Conservation (phyloP, 2,797 vertebrate genomes). For the Neomorphus geoffroyi region DNA sequence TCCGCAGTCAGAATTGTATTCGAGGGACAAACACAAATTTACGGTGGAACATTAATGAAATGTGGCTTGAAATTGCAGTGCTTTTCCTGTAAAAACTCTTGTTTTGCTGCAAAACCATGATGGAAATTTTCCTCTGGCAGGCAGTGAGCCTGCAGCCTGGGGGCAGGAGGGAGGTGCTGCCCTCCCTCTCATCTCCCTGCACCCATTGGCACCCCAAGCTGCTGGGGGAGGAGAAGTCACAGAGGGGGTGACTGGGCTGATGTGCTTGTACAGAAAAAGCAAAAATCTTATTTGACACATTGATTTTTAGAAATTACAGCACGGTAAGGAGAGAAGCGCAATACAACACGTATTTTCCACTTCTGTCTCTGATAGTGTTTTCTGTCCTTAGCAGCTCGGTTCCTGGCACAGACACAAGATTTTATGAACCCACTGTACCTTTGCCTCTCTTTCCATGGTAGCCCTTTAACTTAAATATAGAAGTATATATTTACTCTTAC, state of each 20-base stretch:
- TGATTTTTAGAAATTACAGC: background rate
- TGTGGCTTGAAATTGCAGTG: background rate
- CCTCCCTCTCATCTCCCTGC: background rate
- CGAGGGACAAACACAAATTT: background rate
- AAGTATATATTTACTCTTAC: background rate
- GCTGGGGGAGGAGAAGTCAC: background rate
- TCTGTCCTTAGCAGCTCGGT: background rate
- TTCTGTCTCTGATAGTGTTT: background rate
- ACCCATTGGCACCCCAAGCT: accelerated
- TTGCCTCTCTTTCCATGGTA: background rate
- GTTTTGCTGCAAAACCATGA: background rate
- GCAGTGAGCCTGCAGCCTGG: background rate
- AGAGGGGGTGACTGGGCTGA: background rate
- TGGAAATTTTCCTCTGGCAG: too few relatives aligned
- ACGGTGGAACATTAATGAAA: background rate
- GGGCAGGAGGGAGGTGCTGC: background rate
- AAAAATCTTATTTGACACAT: background rate
- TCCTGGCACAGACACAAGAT: background rate
- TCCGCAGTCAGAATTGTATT: background rate
- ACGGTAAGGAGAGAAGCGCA: background rate
- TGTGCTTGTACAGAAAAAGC: background rate
- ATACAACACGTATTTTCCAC: background rate
- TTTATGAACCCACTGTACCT: background rate
- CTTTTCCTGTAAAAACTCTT: background rate
- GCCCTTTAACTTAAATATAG: background rate